Conservation (phyloP, 2,888 invertebrate genomes). For the Caenorhabditis sp. region DNA sequence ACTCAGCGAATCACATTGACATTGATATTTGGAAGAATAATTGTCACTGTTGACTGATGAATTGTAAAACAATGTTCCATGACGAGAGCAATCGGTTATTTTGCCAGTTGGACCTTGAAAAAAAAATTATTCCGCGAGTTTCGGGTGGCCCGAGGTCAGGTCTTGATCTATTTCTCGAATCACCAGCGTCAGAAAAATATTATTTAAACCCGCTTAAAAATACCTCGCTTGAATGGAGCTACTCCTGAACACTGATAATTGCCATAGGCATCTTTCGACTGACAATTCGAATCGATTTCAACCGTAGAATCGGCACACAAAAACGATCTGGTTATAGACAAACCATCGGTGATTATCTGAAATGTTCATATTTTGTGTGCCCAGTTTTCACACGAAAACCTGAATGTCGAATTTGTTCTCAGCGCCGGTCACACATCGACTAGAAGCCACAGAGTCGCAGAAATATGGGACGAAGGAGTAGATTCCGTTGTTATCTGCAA, state of each 20-base stretch:
- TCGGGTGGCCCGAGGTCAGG: too few relatives aligned
- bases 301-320: not conserved
- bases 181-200: not conserved
- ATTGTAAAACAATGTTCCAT: constrained; percentile 7
- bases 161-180: not conserved
- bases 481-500: not conserved
- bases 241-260: constrained; percentile 6
- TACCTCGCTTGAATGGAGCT: constrained; percentile 7
- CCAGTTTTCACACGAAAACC: not conserved
- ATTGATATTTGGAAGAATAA: not conserved
- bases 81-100: constrained; percentile 20
- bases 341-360: not conserved
- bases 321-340: not conserved
- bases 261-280: not conserved
- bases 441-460: not conserved
- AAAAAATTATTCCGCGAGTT: too few relatives aligned
- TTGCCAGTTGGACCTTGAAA: constrained; percentile 7
- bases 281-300: not conserved
- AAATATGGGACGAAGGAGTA: constrained; percentile 7
- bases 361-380: not conserved
- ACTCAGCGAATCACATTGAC: constrained; percentile 5
- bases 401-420: constrained; percentile 4
- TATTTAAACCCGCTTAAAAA: not conserved
- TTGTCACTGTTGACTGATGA: not conserved
- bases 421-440: not conserved